Evolutionary conservation across 2,113 vertebrate genomes (phyloP).

Genomic region (Tiliqua scincoides): DNA sequence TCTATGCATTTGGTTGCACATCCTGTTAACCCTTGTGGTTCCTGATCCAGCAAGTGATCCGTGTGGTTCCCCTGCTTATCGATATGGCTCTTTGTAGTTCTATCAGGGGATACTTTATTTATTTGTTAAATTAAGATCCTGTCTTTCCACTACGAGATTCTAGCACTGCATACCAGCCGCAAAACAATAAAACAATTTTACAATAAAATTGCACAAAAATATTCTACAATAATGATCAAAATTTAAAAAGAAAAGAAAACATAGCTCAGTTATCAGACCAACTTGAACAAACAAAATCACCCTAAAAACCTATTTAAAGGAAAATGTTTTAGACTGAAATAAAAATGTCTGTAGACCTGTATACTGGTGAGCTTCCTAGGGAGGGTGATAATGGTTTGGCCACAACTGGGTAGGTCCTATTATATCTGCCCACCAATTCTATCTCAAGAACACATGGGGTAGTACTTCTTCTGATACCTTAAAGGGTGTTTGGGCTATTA

Average conservation of each 20-base stretch:
- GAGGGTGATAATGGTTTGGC: neutral
- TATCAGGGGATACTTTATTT: neutral
- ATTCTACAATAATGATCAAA: neutral
- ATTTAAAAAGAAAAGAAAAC: neutral
- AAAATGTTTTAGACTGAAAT: neutral
- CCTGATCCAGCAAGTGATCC: neutral
- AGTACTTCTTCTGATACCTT: no score
- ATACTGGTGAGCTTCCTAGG: neutral
- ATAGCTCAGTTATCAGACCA: no score
- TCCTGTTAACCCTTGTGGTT: neutral
- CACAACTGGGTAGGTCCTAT: neutral
- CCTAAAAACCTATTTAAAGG: neutral
- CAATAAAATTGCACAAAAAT: neutral
- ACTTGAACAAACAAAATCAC: neutral
- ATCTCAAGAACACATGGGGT: neutral
- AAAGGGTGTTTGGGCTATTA: no score
- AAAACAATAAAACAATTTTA: neutral
- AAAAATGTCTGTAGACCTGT: neutral
- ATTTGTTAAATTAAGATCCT: neutral
- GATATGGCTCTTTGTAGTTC: no score
- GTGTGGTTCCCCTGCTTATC: no score
- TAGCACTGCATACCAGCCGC: neutral
- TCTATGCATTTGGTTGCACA: neutral
- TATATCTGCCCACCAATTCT: neutral
- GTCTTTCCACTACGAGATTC: neutral